phyloP scores from a whole-genome alignment of 2,797 vertebrate species.

The Chromobotia macracanthus region DNA sequence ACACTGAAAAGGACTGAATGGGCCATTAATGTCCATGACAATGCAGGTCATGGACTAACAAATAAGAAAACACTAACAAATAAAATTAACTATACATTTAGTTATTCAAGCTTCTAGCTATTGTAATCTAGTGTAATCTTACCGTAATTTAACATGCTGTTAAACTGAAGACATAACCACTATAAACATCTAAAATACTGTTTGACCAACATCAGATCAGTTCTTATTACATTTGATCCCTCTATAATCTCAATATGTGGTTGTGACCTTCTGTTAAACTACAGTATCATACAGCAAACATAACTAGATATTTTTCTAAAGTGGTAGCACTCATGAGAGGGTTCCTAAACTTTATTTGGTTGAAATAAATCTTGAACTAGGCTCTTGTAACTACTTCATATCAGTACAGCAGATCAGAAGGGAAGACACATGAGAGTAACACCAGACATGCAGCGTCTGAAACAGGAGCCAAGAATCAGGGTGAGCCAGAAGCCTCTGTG shows the following conservation, averaged over 20 bases:
- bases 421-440: neutral
- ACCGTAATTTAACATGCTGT: no score
- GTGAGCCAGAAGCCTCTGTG: constrained; percentile 26
- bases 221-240: no score
- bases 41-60: constrained; percentile 50
- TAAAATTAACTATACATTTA: constrained; percentile 9
- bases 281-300: no score
- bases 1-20: constrained; percentile 3
- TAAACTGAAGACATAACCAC: no score
- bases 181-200: no score
- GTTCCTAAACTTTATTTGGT: neutral
- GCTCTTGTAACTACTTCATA: constrained; percentile 26
- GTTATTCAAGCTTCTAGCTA: constrained; percentile 3
- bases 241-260: no score
- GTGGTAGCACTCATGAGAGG: neutral
- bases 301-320: no score
- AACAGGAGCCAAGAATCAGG: constrained; percentile 32
- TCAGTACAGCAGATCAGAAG: constrained; percentile 14
- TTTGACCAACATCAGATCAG: no score
- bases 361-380: constrained; percentile 1
- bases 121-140: no score
- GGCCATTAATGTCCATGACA: constrained; percentile 22
- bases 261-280: no score
- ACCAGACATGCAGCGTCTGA: constrained; percentile 22
- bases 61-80: constrained; percentile 43